These are phyloP conservation scores for Herpetotheres cachinnans DNA, from an alignment of 2,113 vertebrate species.

Conservation along the genomic window DNA sequence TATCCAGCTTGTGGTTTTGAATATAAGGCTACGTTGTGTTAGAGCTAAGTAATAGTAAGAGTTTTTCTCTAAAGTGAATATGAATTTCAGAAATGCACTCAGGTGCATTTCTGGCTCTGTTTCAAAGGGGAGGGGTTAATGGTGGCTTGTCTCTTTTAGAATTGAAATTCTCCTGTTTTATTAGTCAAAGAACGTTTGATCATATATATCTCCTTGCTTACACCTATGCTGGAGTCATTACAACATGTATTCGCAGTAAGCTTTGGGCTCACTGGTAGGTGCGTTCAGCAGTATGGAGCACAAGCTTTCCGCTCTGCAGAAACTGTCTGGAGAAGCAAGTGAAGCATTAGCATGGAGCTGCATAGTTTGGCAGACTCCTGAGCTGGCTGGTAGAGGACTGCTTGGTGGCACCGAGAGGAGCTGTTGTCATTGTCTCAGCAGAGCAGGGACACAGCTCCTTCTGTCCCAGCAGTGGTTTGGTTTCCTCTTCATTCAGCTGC, in stretches of 20 bases:
- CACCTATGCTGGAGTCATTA: background rate
- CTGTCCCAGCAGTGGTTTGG: background rate
- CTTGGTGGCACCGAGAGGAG: background rate
- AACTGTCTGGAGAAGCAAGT: background rate
- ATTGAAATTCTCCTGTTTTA: background rate
- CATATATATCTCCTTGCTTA: background rate
- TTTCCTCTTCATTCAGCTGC: background rate
- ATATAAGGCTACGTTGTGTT: background rate
- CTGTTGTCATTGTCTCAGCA: background rate
- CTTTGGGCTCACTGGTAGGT: background rate
- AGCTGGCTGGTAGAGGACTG: background rate
- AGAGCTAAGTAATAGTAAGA: background rate
- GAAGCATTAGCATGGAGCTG: background rate
- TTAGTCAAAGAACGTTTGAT: background rate
- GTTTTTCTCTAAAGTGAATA: background rate
- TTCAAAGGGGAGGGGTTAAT: background rate
- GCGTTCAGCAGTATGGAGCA: background rate
- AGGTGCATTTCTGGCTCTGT: background rate
- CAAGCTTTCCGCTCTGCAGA: accelerated
- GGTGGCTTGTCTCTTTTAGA: background rate
- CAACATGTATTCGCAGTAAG: accelerated
- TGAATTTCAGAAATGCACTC: background rate
- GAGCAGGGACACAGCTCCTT: background rate
- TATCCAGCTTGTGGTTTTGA: background rate
- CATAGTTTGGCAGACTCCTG: background rate